These are phyloP conservation scores for Crypturellus undulatus DNA, from an alignment of 2,113 vertebrate species.

Conservation along the genomic window DNA sequence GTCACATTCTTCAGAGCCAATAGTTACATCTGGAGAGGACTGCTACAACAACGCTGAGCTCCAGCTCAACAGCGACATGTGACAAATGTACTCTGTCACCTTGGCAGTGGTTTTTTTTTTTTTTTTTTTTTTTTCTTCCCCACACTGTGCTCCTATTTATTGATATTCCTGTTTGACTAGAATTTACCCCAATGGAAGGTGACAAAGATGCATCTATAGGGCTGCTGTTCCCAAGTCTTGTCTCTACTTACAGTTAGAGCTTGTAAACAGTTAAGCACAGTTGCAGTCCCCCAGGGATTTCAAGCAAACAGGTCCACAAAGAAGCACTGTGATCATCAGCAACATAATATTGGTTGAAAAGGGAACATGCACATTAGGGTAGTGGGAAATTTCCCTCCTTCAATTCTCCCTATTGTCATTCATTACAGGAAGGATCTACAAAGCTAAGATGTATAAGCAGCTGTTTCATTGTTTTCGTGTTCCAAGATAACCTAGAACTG, in stretches of 20 bases:
- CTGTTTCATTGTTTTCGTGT: not conserved
- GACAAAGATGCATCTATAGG: not conserved
- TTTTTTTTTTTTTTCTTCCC: not conserved
- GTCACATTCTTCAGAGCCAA: not conserved
- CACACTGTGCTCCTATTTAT: not conserved
- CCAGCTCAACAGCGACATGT: not conserved
- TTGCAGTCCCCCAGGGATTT: not conserved
- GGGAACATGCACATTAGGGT: rapidly evolving
- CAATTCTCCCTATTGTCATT: not conserved
- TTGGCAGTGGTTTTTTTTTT: not conserved
- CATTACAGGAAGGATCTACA: not conserved
- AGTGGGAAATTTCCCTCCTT: not conserved
- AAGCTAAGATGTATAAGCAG: not conserved
- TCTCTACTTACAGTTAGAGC: not conserved
- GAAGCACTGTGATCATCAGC: not conserved
- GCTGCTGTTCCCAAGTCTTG: not conserved
- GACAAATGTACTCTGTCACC: not conserved
- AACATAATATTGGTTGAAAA: not conserved
- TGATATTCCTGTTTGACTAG: not conserved
- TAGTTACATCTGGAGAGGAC: not conserved
- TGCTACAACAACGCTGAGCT: not conserved
- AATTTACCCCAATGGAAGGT: not conserved
- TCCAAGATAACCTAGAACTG: not conserved
- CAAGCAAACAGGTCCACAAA: not conserved
- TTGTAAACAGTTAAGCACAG: not conserved